phyloP scores from a whole-genome alignment of 2,113 vertebrate species.

The Laticauda laticaudata region DNA sequence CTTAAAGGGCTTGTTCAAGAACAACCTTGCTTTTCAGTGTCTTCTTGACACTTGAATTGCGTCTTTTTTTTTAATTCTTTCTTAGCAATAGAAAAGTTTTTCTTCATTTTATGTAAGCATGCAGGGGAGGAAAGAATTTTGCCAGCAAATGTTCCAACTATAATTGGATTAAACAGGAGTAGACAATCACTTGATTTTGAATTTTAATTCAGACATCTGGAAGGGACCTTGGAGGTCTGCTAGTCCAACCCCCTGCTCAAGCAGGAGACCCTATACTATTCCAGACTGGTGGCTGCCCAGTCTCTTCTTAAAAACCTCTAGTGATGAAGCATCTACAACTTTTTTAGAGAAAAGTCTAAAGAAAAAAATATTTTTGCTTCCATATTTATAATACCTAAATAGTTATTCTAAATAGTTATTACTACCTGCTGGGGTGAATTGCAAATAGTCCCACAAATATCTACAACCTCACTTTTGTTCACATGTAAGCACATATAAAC shows the following conservation, averaged over 20 bases:
- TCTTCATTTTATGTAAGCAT: not conserved
- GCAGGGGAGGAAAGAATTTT: not conserved
- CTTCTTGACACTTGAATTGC: not conserved
- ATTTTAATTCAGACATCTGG: not conserved
- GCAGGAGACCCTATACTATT: not conserved
- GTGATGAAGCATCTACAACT: not conserved
- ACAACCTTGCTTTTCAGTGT: not conserved
- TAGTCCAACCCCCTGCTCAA: not conserved
- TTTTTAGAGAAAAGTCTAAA: not conserved
- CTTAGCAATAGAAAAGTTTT: not conserved
- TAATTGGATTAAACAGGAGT: not conserved
- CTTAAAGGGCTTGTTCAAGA: not conserved
- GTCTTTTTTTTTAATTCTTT: not conserved
- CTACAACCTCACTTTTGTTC: not conserved
- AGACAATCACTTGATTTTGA: not conserved
- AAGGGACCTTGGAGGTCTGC: not conserved
- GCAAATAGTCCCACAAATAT: not conserved
- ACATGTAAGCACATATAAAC: not conserved
- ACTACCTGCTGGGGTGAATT: not conserved
- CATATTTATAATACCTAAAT: not conserved
- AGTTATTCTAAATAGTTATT: not conserved
- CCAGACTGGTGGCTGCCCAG: not conserved
- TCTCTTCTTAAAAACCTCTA: not conserved
- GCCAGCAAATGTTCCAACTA: not conserved
- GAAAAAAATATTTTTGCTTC: not conserved